A percentile compares a stretch with the other conserved stretches of the same genome.
Conservation (phyloP, 1,140 invertebrate species). For the Trichogramma pretiosum region DNA sequence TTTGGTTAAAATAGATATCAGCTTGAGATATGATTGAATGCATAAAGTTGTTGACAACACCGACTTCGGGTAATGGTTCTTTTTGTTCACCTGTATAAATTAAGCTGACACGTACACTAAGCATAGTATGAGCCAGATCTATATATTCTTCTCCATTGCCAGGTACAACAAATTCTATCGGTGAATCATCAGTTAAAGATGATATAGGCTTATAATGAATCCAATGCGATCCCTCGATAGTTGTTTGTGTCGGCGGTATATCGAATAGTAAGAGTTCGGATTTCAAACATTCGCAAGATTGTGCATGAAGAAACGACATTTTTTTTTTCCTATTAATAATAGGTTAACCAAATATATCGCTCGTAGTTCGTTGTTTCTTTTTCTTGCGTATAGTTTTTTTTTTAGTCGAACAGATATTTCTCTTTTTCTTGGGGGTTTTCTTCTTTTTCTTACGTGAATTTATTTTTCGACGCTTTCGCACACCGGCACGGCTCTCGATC, state of each 20-base stretch:
- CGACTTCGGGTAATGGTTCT: constrained; percentile 19
- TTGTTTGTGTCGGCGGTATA: constrained; percentile 37
- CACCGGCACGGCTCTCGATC: too few species aligned
- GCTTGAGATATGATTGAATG: constrained; percentile 40
- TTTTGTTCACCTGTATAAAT: too few species aligned
- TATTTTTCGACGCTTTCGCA: too few species aligned
- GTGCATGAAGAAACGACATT: constrained; percentile 20
- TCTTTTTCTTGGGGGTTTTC: too few species aligned
- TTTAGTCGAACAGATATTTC: too few species aligned
- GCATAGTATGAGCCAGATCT: constrained; percentile 33
- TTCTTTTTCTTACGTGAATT: too few species aligned
- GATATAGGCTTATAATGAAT: constrained; percentile 39
- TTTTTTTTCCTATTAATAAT: too few species aligned
- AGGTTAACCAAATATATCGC: constrained; percentile 11
- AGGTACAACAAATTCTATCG: constrained; percentile 36
- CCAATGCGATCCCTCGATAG: constrained; percentile 30
- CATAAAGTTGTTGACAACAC: constrained; percentile 35
- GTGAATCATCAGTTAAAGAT: constrained; percentile 30
- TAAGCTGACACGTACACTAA: too few species aligned
- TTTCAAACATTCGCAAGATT: constrained; percentile 24
- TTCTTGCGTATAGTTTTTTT: background rate
- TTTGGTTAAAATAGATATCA: constrained; percentile 40
- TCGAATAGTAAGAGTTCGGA: constrained; percentile 41
- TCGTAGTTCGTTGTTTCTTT: background rate
- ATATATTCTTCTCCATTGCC: constrained; percentile 34